Percentiles rank a stretch among this genome's conserved stretches.
phyloP scores from a whole-genome alignment of 2,113 vertebrate genomes.

The Nothocercus julius region DNA sequence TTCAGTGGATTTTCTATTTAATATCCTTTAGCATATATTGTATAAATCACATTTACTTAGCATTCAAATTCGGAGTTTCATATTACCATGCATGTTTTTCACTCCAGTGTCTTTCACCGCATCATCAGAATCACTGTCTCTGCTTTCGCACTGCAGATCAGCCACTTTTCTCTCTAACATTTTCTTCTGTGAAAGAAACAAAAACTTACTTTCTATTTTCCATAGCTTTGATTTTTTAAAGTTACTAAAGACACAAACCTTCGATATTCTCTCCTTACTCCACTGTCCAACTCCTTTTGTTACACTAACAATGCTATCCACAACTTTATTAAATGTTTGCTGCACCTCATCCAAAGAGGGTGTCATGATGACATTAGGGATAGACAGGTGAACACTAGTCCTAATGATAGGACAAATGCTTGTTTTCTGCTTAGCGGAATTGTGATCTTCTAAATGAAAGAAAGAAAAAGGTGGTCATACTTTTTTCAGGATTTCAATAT shows the following conservation, averaged over 20 bases:
- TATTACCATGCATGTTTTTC: constrained; percentile 78
- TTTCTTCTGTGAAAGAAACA: constrained; percentile 76
- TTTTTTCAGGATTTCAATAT: not conserved
- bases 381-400: constrained; percentile 81
- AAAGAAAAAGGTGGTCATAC: not conserved
- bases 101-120: constrained; percentile 68
- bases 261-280: constrained; percentile 85
- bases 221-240: not conserved
- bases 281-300: constrained; percentile 90
- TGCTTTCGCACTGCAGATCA: constrained; percentile 68
- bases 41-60: not conserved
- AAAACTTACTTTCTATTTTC: not conserved
- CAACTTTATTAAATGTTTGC: constrained; percentile 84
- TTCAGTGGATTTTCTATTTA: not conserved
- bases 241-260: constrained; percentile 76
- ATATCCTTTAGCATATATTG: not conserved
- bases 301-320: constrained; percentile 85
- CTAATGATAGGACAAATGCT: constrained; percentile 82
- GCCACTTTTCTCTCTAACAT: constrained; percentile 79
- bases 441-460: constrained; percentile 74
- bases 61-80: not conserved
- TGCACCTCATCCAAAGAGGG: constrained; percentile 91
- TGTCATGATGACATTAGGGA: constrained; percentile 86
- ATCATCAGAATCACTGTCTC: constrained; percentile 86
- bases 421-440: constrained; percentile 65